Percentiles rank a stretch among this genome's conserved stretches.
phyloP scores from a whole-genome alignment of 2,113 vertebrate genomes.

The Baryphthengus martii region DNA sequence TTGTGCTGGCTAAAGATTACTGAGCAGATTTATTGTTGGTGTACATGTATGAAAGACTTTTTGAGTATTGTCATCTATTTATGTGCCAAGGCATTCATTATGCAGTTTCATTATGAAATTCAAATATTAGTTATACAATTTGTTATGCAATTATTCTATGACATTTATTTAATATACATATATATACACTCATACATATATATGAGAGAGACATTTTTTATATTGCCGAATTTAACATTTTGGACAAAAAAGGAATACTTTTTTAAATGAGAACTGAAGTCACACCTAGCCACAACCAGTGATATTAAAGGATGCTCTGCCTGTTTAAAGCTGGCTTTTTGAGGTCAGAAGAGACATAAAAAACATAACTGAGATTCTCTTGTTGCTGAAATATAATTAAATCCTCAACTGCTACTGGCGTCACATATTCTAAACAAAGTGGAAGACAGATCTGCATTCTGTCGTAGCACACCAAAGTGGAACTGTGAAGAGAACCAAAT shows the following conservation, averaged over 20 bases:
- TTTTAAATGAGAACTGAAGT: background rate
- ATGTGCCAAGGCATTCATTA: background rate
- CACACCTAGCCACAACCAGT: background rate
- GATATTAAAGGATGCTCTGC: background rate
- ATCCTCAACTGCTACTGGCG: background rate
- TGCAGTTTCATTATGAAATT: background rate
- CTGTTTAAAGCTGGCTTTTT: background rate
- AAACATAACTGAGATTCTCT: background rate
- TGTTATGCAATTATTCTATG: background rate
- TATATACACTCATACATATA: background rate
- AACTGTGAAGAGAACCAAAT: background rate
- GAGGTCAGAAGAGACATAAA: background rate
- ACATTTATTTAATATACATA: background rate
- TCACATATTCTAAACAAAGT: conserved; percentile 24
- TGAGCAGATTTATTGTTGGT: background rate
- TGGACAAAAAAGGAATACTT: background rate
- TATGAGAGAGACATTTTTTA: background rate
- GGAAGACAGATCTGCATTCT: background rate
- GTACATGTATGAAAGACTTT: background rate
- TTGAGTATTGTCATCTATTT: background rate
- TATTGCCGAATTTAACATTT: background rate
- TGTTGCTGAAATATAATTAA: conserved; percentile 20
- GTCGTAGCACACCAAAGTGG: background rate
- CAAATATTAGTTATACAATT: background rate
- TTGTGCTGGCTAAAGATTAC: background rate